Base-by-base conservation (phyloP, 2,113 vertebrate species). In the Sinocyclocheilus anophthalmus region DNA sequence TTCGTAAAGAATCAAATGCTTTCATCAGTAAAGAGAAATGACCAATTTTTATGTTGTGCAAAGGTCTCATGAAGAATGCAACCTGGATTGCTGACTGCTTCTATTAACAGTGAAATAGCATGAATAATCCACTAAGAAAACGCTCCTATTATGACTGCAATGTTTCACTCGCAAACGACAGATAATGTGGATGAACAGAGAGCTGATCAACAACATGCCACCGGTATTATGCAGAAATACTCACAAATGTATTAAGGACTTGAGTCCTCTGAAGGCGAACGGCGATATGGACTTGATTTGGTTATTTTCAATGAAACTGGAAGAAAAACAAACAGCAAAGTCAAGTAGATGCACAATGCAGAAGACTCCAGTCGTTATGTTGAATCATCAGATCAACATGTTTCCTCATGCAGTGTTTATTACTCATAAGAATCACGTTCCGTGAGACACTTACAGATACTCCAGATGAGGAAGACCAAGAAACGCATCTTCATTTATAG, bases 171-270 rank as follows among this genome's bases (percentile, higher is more conserved):
- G 57, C 55, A 20, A 59, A 22, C 20, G 8, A 20, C 55, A 59
- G 55, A 57, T 69, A 37, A 70, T 0, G 18, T 20, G 33, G 33
- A 22, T 39, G 69, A 72, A 70, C 9, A 18, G 67, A 69, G 3
- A 70, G 3, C 53, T 55, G 53, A 55, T 55, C 53, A 6, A 8
- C 63, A 67, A 30, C 12, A 65, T 30, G 33, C 16, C 67, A 33
- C 3, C 1, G 14, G 6, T 69, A 37, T 0, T 4, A 10, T 39
- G 33, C 55, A 18, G 59, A 30, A 55, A 89, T 96, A 98, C 98
- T 99, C 96, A 99, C 98, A 99, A 92, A 87, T 99, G 98, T 93
- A 98, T 96, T 92, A 99, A 92, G 87, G 96, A 93, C 93, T 99
- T 98, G 84, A 99, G 94, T 90, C 98, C 97, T 90, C 97, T 95